Percentiles rank a stretch among this genome's conserved stretches.
Conservation (phyloP, 2,113 vertebrate genomes). For the Tachycineta bicolor region DNA sequence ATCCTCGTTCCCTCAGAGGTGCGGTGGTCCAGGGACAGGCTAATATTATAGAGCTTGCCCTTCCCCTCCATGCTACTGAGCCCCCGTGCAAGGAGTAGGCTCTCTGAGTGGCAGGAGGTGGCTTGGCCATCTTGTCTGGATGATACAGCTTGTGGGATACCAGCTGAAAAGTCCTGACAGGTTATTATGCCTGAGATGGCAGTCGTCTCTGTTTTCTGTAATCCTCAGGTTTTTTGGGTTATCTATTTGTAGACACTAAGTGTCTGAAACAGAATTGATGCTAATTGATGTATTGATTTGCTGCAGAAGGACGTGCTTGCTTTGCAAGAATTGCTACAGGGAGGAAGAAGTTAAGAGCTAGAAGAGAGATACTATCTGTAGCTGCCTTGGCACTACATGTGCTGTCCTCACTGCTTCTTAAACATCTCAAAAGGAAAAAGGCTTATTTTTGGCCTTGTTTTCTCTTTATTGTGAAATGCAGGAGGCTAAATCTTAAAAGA, state of each 20-base stretch:
- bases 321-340: neutral
- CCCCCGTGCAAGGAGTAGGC: neutral
- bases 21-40: neutral
- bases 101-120: neutral
- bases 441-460: slow-evolving; percentile 8
- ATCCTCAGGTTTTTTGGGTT: neutral
- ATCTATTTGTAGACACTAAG: neutral
- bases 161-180: neutral
- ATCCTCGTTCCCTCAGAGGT: neutral
- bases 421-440: neutral
- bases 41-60: neutral
- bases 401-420: neutral
- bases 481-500: neutral
- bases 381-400: neutral
- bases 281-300: neutral
- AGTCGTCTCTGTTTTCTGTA: neutral
- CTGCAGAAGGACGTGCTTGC: neutral
- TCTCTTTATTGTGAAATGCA: neutral
- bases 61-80: neutral
- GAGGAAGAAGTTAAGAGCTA: neutral
- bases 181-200: neutral
- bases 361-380: neutral
- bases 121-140: neutral
- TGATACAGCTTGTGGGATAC: neutral
- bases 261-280: neutral